Conservation (phyloP, 2,113 vertebrate species). For the Sinocyclocheilus maitianheensis region DNA sequence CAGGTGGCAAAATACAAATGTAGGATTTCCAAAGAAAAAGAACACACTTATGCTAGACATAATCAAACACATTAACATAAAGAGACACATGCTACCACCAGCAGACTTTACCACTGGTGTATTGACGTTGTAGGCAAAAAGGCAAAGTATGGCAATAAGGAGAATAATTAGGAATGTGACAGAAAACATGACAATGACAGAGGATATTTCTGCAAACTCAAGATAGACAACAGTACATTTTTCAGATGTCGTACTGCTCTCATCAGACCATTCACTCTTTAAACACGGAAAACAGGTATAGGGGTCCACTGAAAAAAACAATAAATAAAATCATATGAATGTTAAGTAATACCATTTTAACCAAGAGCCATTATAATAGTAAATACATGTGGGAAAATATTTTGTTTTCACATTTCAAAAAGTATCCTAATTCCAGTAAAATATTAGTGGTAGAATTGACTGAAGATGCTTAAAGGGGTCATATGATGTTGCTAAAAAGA, state of each 20-base stretch:
- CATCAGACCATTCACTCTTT: conserved; percentile 75
- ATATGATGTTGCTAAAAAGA: too few relatives aligned
- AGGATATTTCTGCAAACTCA: conserved; percentile 66
- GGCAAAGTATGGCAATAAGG: conserved; percentile 54
- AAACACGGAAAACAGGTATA: conserved; percentile 75
- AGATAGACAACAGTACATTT: conserved; percentile 73
- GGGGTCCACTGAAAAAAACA: conserved; percentile 64
- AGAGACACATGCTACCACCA: conserved; percentile 81
- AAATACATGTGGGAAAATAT: not conserved
- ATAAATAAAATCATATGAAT: not conserved
- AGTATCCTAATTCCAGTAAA: not conserved
- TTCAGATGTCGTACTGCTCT: conserved; percentile 74
- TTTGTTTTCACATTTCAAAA: not conserved
- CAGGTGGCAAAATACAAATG: conserved; percentile 60
- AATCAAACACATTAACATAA: conserved; percentile 80
- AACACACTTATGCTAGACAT: conserved; percentile 73
- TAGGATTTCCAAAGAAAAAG: conserved; percentile 79
- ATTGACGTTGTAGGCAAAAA: conserved; percentile 76
- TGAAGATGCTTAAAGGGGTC: not conserved
- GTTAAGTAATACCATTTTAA: not conserved
- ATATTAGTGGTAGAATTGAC: not conserved
- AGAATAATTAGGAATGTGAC: conserved; percentile 64
- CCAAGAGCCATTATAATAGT: not conserved
- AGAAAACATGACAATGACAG: conserved; percentile 66
- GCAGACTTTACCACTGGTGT: conserved; percentile 85